Conservation (phyloP, 2,113 vertebrate species). For the Takifugu flavidus region DNA sequence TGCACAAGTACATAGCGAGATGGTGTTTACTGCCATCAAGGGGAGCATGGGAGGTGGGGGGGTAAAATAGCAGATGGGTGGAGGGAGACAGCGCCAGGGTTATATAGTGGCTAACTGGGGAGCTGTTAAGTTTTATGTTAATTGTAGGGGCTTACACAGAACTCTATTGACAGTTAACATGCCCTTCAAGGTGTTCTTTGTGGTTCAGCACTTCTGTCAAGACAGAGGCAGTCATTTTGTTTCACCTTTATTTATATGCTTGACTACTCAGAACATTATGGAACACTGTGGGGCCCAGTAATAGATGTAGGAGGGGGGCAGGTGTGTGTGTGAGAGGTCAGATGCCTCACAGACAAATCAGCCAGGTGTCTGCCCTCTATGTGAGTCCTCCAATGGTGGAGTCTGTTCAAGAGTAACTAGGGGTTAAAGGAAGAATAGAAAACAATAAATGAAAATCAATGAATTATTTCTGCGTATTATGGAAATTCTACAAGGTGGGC, state of each 20-base stretch:
- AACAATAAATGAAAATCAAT: conserved; percentile 20
- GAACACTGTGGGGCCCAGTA: conserved; percentile 71
- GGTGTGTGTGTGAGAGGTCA: conserved; percentile 55
- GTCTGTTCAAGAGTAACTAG: conserved; percentile 25
- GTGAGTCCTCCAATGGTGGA: conserved; percentile 41
- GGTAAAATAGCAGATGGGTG: conserved; percentile 40
- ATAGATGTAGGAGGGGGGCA: conserved; percentile 60
- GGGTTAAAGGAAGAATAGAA: conserved; percentile 30
- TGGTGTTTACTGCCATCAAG: conserved; percentile 59
- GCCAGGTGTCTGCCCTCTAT: conserved; percentile 55
- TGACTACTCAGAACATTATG: conserved; percentile 89
- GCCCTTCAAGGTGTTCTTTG: conserved; percentile 85
- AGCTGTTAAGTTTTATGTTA: conserved; percentile 80
- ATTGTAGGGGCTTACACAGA: conserved; percentile 75
- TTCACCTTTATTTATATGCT: conserved; percentile 96
- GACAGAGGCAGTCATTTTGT: conserved; percentile 89
- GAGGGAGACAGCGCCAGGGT: conserved; percentile 53
- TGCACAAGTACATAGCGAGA: conserved; percentile 59
- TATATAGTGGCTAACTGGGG: conserved; percentile 64
- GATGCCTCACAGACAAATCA: conserved; percentile 48
- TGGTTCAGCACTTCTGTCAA: conserved; percentile 99
- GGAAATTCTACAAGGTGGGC: conserved; percentile 35
- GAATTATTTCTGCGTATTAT: conserved; percentile 27
- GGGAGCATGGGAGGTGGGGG: conserved; percentile 14
- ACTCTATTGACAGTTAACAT: conserved; percentile 82